These are phyloP conservation scores for Synodontis membranacea DNA, from an alignment of 2,113 vertebrate species.

Conservation along the genomic window DNA sequence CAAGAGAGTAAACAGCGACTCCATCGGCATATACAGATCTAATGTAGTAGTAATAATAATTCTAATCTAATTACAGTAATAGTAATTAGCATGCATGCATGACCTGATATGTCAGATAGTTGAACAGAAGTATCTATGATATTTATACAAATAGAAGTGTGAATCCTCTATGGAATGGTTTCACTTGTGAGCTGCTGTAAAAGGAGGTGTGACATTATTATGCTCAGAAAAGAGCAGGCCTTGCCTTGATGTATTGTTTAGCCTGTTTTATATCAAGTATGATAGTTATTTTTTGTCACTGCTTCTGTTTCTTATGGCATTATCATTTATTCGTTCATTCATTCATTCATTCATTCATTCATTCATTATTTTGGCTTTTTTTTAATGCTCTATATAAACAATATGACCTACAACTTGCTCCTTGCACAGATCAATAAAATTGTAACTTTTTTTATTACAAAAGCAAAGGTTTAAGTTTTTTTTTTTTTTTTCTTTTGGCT, in stretches of 20 bases:
- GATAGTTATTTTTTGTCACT: not conserved
- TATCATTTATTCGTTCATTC: not conserved
- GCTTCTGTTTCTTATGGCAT: not conserved
- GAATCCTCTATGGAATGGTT: slow-evolving; percentile 19
- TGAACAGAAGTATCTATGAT: not conserved
- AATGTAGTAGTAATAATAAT: not conserved
- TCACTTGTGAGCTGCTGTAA: not conserved
- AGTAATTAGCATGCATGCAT: not conserved
- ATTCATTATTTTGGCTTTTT: not conserved
- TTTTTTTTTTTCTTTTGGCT: too few species aligned
- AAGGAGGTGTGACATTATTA: slow-evolving; percentile 21
- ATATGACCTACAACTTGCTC: too few species aligned
- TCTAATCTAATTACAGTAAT: too few species aligned
- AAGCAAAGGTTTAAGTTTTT: too few species aligned
- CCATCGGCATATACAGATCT: not conserved
- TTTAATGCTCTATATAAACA: too few species aligned
- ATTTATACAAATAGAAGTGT: slow-evolving; percentile 31
- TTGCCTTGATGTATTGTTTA: not conserved
- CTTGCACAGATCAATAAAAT: too few species aligned
- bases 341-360: not conserved
- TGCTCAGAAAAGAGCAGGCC: not conserved
- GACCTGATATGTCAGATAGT: not conserved
- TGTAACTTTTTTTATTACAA: too few species aligned
- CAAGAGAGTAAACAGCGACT: slow-evolving; percentile 29
- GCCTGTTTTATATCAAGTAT: not conserved